These are phyloP conservation scores for Polymixis lichenea DNA, from an alignment of 2,888 invertebrate species.

Conservation along the genomic window DNA sequence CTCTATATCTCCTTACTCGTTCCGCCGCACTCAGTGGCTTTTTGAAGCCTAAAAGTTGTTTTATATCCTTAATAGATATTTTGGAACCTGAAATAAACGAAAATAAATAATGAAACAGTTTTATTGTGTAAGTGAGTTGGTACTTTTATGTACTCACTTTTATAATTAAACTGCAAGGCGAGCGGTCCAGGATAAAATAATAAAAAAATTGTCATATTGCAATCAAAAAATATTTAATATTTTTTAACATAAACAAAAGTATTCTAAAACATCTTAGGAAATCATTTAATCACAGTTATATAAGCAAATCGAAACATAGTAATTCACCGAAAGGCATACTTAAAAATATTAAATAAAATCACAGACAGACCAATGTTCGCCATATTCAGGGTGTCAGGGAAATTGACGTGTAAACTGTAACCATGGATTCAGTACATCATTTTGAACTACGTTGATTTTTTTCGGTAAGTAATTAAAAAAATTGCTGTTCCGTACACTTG, in stretches of 20 bases:
- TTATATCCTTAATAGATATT: constrained; percentile 4
- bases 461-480: no score
- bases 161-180: not conserved
- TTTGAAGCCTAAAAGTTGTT: not conserved
- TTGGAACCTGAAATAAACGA: constrained; percentile 13
- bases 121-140: not conserved
- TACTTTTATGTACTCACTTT: not conserved
- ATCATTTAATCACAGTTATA: constrained; percentile 26
- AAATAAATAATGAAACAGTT: not conserved
- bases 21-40: not conserved
- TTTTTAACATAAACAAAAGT: constrained; percentile 28
- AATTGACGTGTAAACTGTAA: no score
- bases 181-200: not conserved
- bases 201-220: not conserved
- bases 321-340: not conserved
- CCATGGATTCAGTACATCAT: no score
- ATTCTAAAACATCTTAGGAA: constrained; percentile 5
- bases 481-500: no score
- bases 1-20: constrained; percentile 9
- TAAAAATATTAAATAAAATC: no score
- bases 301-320: not conserved
- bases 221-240: constrained; percentile 20
- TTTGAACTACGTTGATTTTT: no score
- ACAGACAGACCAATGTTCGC: no score
- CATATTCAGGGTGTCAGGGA: no score